Base-by-base conservation (phyloP, 2,888 invertebrate species). In the Drosophila prostipennis region DNA sequence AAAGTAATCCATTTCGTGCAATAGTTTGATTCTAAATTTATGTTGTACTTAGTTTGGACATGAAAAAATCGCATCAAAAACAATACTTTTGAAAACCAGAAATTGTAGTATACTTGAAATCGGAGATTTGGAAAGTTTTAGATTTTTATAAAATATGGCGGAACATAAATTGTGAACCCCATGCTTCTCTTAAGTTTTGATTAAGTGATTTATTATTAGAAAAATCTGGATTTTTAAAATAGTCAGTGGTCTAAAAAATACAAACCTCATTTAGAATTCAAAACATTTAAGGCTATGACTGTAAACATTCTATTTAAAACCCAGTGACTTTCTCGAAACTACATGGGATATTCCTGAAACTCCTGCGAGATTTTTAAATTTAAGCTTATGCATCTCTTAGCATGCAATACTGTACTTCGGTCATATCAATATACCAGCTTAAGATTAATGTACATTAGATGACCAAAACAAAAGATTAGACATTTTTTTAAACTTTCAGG, bases 1-100 rank as follows among this genome's bases (percentile, higher is more conserved):
- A 29, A 19, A n/a, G 5, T 11, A 26, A 37, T 13, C 16, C 5
- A 14, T 26, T 46, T 72, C 48, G 87, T 86, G 87, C 84, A 86
- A 86, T 80, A 86, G 54, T 75, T 65, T 48, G 43, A 71, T 52
- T 63, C 37, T 13, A 61, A 49, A 32, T 51, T 60, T 11, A 37
- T 49, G 37, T 34, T 48, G 10, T 48, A 48, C 16, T 34, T 34
- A 39, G 26, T 11, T 52, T 53, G 23, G 39, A 3, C n/a, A 32
- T 29, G 6, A 11, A 19, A 36, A 26, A 45, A 10, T 2, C 11
- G n/a, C 8, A 32, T 14, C 16, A 34, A 34, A 26, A 32, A 16
- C 0, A 29, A 29, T 26, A 32, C 6, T 26, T 26, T 26, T 26
- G 6, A 26, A 26, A 26, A 26, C 26, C 5, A 26, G 26, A 26